A percentile compares a stretch with the other conserved stretches of the same genome.
These are phyloP conservation scores for Chymomyza caudatula DNA, from an alignment of 2,888 invertebrate species.

Conservation along the genomic window DNA sequence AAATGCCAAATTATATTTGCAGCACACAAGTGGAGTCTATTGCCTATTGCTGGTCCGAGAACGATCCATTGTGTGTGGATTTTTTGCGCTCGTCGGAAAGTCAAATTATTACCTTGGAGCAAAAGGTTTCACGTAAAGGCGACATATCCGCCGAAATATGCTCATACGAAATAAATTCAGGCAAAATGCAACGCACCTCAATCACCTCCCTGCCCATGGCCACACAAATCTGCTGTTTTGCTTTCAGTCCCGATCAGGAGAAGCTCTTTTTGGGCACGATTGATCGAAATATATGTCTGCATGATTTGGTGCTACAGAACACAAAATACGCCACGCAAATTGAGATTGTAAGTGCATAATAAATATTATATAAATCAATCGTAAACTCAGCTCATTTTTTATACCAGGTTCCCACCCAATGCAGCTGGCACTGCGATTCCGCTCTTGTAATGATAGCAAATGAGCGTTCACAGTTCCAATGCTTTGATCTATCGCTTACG, in stretches of 20 bases:
- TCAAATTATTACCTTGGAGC: constrained; percentile 88
- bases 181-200: constrained; percentile 82
- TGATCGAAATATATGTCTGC: constrained; percentile 89
- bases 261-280: constrained; percentile 89
- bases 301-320: constrained; percentile 86
- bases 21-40: constrained; percentile 86
- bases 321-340: constrained; percentile 86
- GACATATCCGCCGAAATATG: constrained; percentile 86
- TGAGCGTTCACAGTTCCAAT: constrained; percentile 86
- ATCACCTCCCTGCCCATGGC: constrained; percentile 85
- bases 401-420: constrained; percentile 82
- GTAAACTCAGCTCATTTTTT: constrained; percentile 11
- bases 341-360: constrained; percentile 84
- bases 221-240: constrained; percentile 84
- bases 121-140: constrained; percentile 85
- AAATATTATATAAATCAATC: not conserved
- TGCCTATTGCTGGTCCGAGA: constrained; percentile 91
- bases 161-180: constrained; percentile 80
- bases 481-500: constrained; percentile 85
- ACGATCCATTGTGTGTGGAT: constrained; percentile 90
- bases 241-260: constrained; percentile 85
- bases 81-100: constrained; percentile 86
- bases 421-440: constrained; percentile 86
- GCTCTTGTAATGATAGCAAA: constrained; percentile 84
- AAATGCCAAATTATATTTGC: constrained; percentile 52